Evolutionary conservation across 2,888 invertebrate species (phyloP).

Genomic region (Lathronympha strigana): DNA sequence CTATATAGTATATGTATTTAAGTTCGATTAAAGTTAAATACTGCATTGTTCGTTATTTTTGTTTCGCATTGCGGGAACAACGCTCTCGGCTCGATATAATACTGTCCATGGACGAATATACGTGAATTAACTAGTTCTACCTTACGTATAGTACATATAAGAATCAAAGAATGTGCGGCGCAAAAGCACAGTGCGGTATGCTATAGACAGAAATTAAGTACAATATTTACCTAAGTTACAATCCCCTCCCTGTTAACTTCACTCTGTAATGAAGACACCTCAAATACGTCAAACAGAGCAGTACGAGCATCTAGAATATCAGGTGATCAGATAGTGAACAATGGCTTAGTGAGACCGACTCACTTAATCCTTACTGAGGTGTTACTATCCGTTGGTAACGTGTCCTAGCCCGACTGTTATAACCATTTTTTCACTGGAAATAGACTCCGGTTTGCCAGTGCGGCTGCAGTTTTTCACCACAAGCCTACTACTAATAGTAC

Average conservation of each 20-base stretch:
- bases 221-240: conserved; percentile 49
- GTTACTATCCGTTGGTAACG: background rate
- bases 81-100: conserved; percentile 50
- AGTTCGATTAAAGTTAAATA: conserved; percentile 69
- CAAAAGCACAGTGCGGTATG: conserved; percentile 70
- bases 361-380: background rate
- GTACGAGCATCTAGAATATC: background rate
- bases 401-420: background rate
- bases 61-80: conserved; percentile 51
- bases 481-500: too few relatives aligned
- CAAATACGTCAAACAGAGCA: background rate
- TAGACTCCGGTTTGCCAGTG: background rate
- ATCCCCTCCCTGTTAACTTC: background rate
- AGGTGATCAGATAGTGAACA: background rate
- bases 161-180: conserved; percentile 61
- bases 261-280: background rate
- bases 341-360: background rate
- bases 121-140: conserved; percentile 55
- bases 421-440: too few relatives aligned
- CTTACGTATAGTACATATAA: conserved; percentile 60
- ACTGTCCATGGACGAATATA: conserved; percentile 68
- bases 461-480: background rate
- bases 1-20: conserved; percentile 60
- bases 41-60: conserved; percentile 67
- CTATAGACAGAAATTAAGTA: conserved; percentile 65